Conservation (phyloP, 1,140 invertebrate species). For the Microplitis mediator region DNA sequence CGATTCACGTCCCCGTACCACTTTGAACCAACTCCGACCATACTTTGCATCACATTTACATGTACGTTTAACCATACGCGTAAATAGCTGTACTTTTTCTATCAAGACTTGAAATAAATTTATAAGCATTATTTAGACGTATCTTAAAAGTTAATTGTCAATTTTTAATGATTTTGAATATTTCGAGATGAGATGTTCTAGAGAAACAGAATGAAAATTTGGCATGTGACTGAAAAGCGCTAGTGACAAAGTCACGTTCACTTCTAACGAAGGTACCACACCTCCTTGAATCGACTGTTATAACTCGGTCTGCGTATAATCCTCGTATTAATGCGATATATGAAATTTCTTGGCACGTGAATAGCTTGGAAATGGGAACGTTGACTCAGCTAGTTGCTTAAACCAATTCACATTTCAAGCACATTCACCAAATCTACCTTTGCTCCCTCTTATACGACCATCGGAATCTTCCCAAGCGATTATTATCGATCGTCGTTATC, state of each 20-base stretch:
- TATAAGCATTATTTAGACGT: background rate
- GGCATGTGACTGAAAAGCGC: slow-evolving; percentile 21
- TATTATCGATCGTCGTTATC: slow-evolving; percentile 37
- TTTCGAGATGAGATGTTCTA: background rate
- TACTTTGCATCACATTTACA: slow-evolving; percentile 35
- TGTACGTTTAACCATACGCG: slow-evolving; percentile 13
- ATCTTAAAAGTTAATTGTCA: background rate
- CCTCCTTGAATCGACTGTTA: slow-evolving; percentile 27
- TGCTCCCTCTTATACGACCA: slow-evolving; percentile 5
- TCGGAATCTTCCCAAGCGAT: slow-evolving; percentile 25
- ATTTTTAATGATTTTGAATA: background rate
- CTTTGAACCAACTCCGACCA: slow-evolving; percentile 42
- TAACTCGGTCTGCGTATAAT: slow-evolving; percentile 37
- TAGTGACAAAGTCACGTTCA: slow-evolving; percentile 45
- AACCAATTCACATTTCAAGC: slow-evolving; percentile 40
- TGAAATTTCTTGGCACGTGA: slow-evolving; percentile 41
- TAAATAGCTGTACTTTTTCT: background rate
- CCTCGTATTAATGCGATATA: slow-evolving; percentile 44
- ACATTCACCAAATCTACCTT: slow-evolving; percentile 30
- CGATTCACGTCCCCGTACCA: slow-evolving; percentile 51
- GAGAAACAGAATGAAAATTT: slow-evolving; percentile 18
- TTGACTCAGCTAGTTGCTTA: slow-evolving; percentile 38
- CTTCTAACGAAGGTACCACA: slow-evolving; percentile 41
- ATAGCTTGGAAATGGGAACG: slow-evolving; percentile 35
- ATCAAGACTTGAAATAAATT: background rate